These are phyloP conservation scores for Calycopis cecrops DNA, from an alignment of 1,140 invertebrate genomes.

Conservation along the genomic window DNA sequence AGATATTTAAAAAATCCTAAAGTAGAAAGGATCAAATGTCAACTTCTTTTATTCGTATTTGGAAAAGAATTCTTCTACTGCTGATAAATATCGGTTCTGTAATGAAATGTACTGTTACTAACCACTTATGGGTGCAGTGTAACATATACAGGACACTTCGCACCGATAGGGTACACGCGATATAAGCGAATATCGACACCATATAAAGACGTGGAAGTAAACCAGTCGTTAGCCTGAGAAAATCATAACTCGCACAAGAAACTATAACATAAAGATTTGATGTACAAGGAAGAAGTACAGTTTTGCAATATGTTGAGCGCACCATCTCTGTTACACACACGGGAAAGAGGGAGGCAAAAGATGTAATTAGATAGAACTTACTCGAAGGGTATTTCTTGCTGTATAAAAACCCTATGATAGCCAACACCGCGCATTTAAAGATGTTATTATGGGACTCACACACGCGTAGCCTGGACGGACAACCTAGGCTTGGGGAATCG, in stretches of 20 bases:
- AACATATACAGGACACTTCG: conserved; percentile 13
- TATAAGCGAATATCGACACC: conserved; percentile 55
- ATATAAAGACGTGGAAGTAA: conserved; percentile 57
- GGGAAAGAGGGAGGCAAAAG: conserved; percentile 5
- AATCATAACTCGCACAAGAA: conserved; percentile 44
- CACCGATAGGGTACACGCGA: conserved; percentile 17
- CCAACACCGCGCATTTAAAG: conserved; percentile 18
- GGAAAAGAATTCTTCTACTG: no score
- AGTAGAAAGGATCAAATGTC: no score
- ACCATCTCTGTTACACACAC: conserved; percentile 1
- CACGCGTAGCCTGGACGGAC: not conserved
- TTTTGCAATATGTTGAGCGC: conserved; percentile 10
- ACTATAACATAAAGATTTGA: conserved; percentile 52
- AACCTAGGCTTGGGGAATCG: no score
- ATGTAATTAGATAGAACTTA: conserved; percentile 20
- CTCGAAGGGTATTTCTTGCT: conserved; percentile 17
- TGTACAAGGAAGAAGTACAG: conserved; percentile 18
- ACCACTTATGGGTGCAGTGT: not conserved
- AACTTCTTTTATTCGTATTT: no score
- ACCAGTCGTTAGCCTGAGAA: conserved; percentile 64
- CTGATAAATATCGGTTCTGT: no score
- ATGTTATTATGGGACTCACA: conserved; percentile 18
- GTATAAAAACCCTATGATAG: conserved; percentile 18
- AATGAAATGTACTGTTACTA: not conserved
- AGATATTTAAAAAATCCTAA: no score